Percentiles rank a stretch among this genome's conserved stretches.
phyloP scores from a whole-genome alignment of 2,113 vertebrate genomes.

The Capreolus pygargus region DNA sequence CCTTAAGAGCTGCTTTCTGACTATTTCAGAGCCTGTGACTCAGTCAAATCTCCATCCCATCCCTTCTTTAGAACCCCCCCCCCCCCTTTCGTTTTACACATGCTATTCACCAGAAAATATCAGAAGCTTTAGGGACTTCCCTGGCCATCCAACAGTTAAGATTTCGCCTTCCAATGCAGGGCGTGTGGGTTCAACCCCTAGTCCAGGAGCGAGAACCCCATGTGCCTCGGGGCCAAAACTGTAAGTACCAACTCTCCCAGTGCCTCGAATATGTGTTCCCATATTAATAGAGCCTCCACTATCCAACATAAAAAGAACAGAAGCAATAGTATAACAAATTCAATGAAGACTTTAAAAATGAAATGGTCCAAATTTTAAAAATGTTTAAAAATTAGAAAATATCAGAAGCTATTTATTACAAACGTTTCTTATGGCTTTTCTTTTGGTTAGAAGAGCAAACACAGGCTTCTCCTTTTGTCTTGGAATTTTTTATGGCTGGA shows the following conservation, averaged over 20 bases:
- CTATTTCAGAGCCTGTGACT: background rate
- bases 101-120: background rate
- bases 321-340: background rate
- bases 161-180: background rate
- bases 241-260: background rate
- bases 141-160: background rate
- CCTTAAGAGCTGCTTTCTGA: background rate
- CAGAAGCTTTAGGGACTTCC: background rate
- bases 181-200: rapidly evolving
- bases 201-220: background rate
- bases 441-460: background rate
- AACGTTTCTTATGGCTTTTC: background rate
- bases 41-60: background rate
- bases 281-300: background rate
- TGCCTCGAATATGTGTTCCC: background rate
- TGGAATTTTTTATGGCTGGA: too few relatives aligned
- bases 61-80: rapidly evolving
- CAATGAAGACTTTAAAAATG: background rate
- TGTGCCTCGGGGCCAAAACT: background rate
- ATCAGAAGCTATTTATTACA: background rate
- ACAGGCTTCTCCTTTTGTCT: background rate
- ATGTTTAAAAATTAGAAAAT: background rate
- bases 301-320: background rate
- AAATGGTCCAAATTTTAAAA: background rate
- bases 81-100: background rate